Evolutionary conservation across 2,888 invertebrate species (phyloP).

Genomic region (Dicranocentrus wangi): DNA sequence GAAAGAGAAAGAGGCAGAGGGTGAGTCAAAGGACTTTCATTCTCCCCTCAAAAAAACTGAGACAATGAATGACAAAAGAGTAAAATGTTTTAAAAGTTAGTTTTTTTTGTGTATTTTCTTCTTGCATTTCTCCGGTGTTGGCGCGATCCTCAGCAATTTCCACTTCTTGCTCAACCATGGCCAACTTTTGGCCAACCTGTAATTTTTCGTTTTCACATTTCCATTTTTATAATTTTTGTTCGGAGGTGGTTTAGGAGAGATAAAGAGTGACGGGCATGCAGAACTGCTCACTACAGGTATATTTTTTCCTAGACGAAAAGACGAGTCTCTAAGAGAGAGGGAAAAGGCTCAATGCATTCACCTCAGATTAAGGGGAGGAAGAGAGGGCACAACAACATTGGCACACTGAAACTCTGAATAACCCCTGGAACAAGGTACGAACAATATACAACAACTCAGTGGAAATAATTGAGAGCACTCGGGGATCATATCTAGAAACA

Average conservation of each 20-base stretch:
- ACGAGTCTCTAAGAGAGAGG: neutral
- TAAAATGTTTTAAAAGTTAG: too few species aligned
- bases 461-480: slow-evolving; percentile 38
- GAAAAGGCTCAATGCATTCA: slow-evolving; percentile 39
- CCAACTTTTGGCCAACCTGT: slow-evolving; percentile 79
- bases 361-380: slow-evolving; percentile 55
- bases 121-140: slow-evolving; percentile 77
- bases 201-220: too few species aligned
- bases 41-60: too few species aligned
- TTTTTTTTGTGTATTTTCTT: neutral
- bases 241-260: too few species aligned
- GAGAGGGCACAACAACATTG: slow-evolving; percentile 27
- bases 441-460: neutral
- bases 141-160: slow-evolving; percentile 80
- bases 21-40: too few species aligned
- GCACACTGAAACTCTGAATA: slow-evolving; percentile 54
- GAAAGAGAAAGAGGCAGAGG: neutral
- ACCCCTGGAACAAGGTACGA: slow-evolving; percentile 60
- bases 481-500: slow-evolving; percentile 45
- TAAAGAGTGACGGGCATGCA: too few species aligned
- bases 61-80: too few species aligned
- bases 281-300: too few species aligned
- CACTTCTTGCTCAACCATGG: slow-evolving; percentile 79
- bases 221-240: too few species aligned
- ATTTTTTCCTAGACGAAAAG: too few species aligned